These are phyloP conservation scores for Lapara coniferarum DNA, from an alignment of 2,888 invertebrate genomes.

Conservation along the genomic window DNA sequence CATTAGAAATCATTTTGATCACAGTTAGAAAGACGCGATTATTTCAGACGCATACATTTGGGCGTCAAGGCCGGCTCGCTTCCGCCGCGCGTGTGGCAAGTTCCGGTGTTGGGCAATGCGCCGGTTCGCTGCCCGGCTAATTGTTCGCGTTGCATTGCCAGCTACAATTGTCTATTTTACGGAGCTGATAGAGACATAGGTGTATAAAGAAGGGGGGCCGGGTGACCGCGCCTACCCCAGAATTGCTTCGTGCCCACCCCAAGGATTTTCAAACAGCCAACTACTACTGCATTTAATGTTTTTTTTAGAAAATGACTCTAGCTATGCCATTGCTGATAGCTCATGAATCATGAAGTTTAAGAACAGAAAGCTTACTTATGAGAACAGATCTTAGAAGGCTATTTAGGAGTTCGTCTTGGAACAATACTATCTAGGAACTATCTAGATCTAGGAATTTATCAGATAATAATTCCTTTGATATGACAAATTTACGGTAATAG, in stretches of 20 bases:
- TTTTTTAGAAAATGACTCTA: too few species aligned
- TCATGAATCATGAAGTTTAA: background rate
- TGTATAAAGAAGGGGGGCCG: too few species aligned
- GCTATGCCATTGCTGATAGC: background rate
- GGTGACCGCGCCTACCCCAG: too few species aligned
- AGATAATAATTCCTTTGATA: too few species aligned
- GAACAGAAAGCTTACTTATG: background rate
- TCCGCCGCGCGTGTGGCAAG: slow-evolving; percentile 72
- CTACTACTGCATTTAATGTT: too few species aligned
- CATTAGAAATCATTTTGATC: slow-evolving; percentile 53
- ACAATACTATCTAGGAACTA: too few species aligned
- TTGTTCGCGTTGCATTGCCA: slow-evolving; percentile 57
- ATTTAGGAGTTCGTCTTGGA: background rate
- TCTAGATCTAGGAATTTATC: too few species aligned
- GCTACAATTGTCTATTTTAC: slow-evolving; percentile 40
- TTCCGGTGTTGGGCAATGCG: slow-evolving; percentile 74
- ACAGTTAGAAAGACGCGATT: slow-evolving; percentile 47
- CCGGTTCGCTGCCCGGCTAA: slow-evolving; percentile 59
- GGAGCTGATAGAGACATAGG: background rate
- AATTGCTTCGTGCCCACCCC: too few species aligned
- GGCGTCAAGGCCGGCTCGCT: slow-evolving; percentile 70
- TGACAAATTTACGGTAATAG: too few species aligned
- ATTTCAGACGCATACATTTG: slow-evolving; percentile 49
- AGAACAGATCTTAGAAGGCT: background rate
- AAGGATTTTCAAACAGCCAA: too few species aligned